Evolutionary conservation across 2,797 vertebrate species (phyloP).

Genomic region (Pseudomugil tenellus): DNA sequence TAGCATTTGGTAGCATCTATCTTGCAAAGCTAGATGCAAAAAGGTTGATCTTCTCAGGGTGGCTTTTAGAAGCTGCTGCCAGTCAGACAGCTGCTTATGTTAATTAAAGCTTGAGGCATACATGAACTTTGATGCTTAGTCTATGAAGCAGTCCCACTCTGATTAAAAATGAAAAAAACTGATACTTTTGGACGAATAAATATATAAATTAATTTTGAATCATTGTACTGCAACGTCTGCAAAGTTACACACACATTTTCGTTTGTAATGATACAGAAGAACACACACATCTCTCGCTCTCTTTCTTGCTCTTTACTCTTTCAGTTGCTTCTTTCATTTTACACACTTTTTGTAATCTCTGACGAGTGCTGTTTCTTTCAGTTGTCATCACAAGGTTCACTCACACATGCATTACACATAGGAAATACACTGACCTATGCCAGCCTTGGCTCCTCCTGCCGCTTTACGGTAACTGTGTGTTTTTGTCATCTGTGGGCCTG

Average conservation of each 20-base stretch:
- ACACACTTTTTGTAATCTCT: slow-evolving; percentile 7
- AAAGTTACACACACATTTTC: background rate
- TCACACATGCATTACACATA: slow-evolving; percentile 9
- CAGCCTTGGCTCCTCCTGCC: slow-evolving; percentile 49
- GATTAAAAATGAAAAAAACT: background rate
- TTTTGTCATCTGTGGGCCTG: slow-evolving; percentile 69
- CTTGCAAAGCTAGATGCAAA: too few species aligned
- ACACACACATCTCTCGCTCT: slow-evolving; percentile 13
- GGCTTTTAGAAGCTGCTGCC: background rate
- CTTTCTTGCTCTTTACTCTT: slow-evolving; percentile 12
- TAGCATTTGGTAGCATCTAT: too few species aligned
- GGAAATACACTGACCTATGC: slow-evolving; percentile 47
- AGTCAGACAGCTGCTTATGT: background rate
- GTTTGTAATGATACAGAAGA: background rate
- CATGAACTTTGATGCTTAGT: background rate
- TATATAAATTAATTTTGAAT: background rate
- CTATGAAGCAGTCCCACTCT: background rate
- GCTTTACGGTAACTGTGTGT: slow-evolving; percentile 85
- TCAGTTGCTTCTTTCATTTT: slow-evolving; percentile 4
- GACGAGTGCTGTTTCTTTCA: slow-evolving; percentile 42
- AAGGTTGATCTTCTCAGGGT: background rate
- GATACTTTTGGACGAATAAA: background rate
- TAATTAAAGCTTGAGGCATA: background rate
- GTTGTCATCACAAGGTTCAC: slow-evolving; percentile 12
- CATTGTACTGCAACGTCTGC: too few species aligned